Percentiles rank a stretch among this genome's conserved stretches.
These are phyloP conservation scores for Tadarida brasiliensis DNA, from an alignment of 2,797 vertebrate species.

Conservation along the genomic window DNA sequence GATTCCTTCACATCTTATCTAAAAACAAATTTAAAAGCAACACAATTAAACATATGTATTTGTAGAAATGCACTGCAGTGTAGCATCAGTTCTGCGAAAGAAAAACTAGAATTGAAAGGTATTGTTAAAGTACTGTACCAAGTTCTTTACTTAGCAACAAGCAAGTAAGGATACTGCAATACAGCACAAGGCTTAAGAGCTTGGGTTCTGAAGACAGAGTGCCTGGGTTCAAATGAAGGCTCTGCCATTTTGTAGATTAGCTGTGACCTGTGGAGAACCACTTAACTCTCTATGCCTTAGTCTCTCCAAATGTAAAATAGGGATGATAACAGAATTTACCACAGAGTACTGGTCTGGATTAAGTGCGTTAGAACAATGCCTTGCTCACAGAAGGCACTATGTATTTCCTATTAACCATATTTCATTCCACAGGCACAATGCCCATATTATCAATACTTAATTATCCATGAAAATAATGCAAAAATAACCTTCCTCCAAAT, in stretches of 20 bases:
- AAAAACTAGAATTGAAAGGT: not conserved
- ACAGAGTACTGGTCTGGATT: not conserved
- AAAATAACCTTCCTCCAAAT: not conserved
- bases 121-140: not conserved
- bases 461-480: conserved; percentile 39
- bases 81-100: conserved; percentile 21
- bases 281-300: not conserved
- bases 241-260: conserved; percentile 5
- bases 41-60: not conserved
- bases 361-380: not conserved
- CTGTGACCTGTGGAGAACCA: not conserved
- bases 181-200: not conserved
- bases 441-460: not conserved
- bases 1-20: conserved; percentile 99
- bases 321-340: not conserved
- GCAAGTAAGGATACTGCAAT: not conserved
- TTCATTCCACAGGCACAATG: not conserved
- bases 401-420: not conserved
- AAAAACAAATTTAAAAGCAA: conserved; percentile 51
- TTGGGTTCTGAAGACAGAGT: not conserved
- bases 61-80: not conserved
- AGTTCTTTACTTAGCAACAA: not conserved
- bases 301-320: not conserved
- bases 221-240: not conserved
- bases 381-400: not conserved